Percentiles rank a stretch among this genome's conserved stretches.
phyloP scores from a whole-genome alignment of 2,113 vertebrate genomes.

The Onychorhynchus coronatus region DNA sequence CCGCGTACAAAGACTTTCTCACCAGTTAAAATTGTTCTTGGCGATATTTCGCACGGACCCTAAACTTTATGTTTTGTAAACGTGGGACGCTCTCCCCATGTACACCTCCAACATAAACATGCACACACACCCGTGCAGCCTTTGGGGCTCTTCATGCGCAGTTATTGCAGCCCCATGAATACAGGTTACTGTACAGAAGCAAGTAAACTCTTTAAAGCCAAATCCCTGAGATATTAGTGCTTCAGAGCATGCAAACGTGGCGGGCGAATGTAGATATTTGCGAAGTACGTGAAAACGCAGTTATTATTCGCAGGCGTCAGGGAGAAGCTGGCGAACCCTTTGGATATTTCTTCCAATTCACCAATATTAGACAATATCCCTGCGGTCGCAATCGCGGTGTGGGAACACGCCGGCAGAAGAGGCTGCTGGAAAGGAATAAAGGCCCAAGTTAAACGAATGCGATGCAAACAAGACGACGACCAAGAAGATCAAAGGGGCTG shows the following conservation, averaged over 20 bases:
- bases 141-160: background rate
- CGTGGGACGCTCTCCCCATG: background rate
- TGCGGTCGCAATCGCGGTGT: background rate
- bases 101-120: background rate
- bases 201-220: background rate
- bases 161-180: background rate
- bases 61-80: conserved; percentile 48
- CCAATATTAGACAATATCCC: background rate
- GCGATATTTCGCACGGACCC: conserved; percentile 47
- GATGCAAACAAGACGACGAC: conserved; percentile 41
- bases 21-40: conserved; percentile 65
- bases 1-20: conserved; percentile 76
- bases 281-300: background rate
- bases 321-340: background rate
- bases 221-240: background rate
- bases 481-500: conserved; percentile 71
- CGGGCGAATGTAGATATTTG: background rate
- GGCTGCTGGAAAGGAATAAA: conserved; percentile 43
- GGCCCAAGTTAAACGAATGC: conserved; percentile 48
- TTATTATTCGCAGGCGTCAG: background rate
- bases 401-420: background rate
- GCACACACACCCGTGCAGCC: background rate
- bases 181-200: conserved; percentile 5
- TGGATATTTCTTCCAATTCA: background rate
- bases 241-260: background rate